Conservation (phyloP, 1,140 invertebrate genomes). For the Atopsyche davidsoni region DNA sequence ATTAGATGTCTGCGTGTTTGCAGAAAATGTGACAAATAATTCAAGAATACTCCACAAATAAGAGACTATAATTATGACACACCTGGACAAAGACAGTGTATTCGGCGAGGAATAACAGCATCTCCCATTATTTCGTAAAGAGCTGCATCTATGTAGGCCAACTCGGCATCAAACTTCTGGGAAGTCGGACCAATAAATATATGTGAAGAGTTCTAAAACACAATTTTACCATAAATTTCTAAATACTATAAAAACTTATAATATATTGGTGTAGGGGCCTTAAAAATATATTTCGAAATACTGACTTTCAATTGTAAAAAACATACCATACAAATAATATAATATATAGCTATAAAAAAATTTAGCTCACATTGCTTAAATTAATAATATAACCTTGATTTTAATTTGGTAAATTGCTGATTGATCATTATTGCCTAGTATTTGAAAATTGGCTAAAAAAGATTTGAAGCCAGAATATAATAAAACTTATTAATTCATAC, state of each 20-base stretch:
- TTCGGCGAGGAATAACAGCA: constrained; percentile 23
- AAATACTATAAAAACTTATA: constrained; percentile 5
- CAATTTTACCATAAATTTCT: constrained; percentile 2
- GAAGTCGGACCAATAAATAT: constrained; percentile 14
- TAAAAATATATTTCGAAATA: not conserved
- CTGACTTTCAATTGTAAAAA: not conserved
- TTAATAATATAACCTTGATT: too few species aligned
- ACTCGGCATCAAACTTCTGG: constrained; percentile 18
- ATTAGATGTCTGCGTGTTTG: not conserved
- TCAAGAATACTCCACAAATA: not conserved
- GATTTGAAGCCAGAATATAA: too few species aligned
- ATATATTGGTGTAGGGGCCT: not conserved
- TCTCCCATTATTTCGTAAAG: constrained; percentile 28
- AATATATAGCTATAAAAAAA: not conserved
- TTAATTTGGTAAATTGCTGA: too few species aligned
- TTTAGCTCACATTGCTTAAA: not conserved
- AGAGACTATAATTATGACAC: constrained; percentile 1
- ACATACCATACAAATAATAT: not conserved
- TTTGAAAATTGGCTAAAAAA: too few species aligned
- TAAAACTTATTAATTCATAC: too few species aligned
- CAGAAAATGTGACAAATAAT: not conserved
- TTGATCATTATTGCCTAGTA: too few species aligned
- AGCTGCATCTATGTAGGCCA: constrained; percentile 24
- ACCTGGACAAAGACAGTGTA: constrained; percentile 20
- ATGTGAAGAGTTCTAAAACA: constrained; percentile 24